A percentile compares a stretch with the other conserved stretches of the same genome.
phyloP scores from a whole-genome alignment of 2,113 vertebrate species.

The Lasiurus borealis region DNA sequence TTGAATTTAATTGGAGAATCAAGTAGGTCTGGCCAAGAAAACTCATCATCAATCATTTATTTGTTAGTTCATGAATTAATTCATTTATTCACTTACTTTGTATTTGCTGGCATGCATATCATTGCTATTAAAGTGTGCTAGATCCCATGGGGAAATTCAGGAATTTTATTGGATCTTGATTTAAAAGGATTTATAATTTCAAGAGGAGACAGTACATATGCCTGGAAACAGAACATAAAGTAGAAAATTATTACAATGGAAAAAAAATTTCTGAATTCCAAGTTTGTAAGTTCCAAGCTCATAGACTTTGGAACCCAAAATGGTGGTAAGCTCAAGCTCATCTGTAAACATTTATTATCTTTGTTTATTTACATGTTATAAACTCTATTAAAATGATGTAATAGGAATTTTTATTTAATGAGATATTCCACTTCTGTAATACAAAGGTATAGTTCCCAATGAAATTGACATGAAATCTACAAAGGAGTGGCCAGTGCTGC shows the following conservation, averaged over 20 bases:
- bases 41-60: background rate
- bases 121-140: background rate
- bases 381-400: background rate
- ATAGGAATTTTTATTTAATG: background rate
- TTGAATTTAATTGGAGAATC: slow-evolving; percentile 3
- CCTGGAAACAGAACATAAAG: background rate
- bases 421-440: background rate
- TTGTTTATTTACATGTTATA: slow-evolving; percentile 36
- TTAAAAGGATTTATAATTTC: slow-evolving; percentile 37
- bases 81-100: slow-evolving; percentile 1
- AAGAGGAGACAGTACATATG: background rate
- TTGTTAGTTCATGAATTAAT: slow-evolving; percentile 34
- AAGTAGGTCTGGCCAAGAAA: background rate
- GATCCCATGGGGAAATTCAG: background rate
- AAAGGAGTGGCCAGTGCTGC: background rate
- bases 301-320: background rate
- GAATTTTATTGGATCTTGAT: background rate
- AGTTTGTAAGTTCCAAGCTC: background rate
- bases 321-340: background rate
- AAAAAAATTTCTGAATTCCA: slow-evolving; percentile 24
- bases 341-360: background rate
- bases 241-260: background rate
- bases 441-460: background rate
- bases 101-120: background rate
- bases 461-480: background rate